Evolutionary conservation across 92 coral and sea anemone species (phyloP), one percentile per base, ranked within the genome.

Genomic region (Heliopora coerulea): DNA sequence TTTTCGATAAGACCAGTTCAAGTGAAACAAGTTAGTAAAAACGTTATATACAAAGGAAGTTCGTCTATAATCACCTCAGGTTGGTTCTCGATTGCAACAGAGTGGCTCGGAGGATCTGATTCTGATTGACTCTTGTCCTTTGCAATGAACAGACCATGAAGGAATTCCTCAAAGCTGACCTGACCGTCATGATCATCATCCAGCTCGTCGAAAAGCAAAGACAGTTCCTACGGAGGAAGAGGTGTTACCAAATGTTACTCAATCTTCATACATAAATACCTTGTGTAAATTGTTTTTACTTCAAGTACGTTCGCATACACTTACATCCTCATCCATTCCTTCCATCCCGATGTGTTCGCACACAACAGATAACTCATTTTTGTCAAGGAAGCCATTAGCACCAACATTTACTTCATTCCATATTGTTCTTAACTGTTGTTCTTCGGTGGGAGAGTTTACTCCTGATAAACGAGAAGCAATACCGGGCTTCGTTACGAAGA

Each of bases 381-480:
- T 84, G 75, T 90, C 96, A 68, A 93, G 84, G 50, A 68, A 90
- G 26, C 98, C 98, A 34, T 83, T 93, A 3, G 98, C 98, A 12
- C 98, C 98, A 32, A 93, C 98, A 75, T 93, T 91, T 42, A 93
- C 98, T 78, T 93, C 98, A 88, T 78, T 90, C 98, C 98, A 93
- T 74, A 93, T 93, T 49, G 91, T 91, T 29, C 74, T 78, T 21
- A 93, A 72, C 62, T 93, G 98, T 8, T 93, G 88, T 28, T 93
- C 98, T 62, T 93, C 98, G 32, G 88, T 78, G 0, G 97, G 97
- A 75, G 88, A 33, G 88, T 83, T 78, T 86, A 83, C 75, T 79
- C 28, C 89, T 96, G 83, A 64, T 15, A 24, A 68, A 78, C 31
- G 70, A 11, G 48, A 49, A 34, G 31, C n/a, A n/a, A n/a, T n/a